These are phyloP conservation scores for Dynastes tityus DNA, from an alignment of 2,888 invertebrate species.

Conservation along the genomic window DNA sequence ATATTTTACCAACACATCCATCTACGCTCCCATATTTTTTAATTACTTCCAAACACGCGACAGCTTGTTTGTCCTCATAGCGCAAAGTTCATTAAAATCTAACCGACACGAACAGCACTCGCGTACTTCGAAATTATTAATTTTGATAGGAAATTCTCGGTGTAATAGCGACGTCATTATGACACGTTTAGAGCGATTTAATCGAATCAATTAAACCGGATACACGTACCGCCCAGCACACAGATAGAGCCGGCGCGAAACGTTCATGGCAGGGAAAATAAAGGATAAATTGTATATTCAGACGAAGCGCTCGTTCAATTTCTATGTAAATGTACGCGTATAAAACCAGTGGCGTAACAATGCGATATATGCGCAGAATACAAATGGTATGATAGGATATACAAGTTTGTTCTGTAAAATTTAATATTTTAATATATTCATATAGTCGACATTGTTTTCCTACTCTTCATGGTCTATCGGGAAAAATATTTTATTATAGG, in stretches of 20 bases:
- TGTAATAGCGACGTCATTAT: slow-evolving; percentile 41
- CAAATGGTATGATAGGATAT: no score
- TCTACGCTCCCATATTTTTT: neutral
- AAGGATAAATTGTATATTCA: slow-evolving; percentile 44
- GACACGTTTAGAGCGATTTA: slow-evolving; percentile 43
- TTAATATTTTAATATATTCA: no score
- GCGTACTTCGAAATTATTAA: slow-evolving; percentile 24
- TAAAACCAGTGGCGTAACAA: slow-evolving; percentile 27
- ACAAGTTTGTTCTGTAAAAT: no score
- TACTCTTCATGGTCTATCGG: no score
- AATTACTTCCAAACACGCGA: neutral
- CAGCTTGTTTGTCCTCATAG: neutral
- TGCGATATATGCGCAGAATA: neutral
- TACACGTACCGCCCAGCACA: neutral
- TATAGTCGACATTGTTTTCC: no score
- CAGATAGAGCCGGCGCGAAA: slow-evolving; percentile 18
- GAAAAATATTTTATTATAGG: no score
- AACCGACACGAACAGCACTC: slow-evolving; percentile 15
- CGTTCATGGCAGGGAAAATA: slow-evolving; percentile 42
- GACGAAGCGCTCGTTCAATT: slow-evolving; percentile 24
- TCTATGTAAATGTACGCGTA: slow-evolving; percentile 26
- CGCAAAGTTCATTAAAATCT: neutral
- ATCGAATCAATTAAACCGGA: slow-evolving; percentile 41
- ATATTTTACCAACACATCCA: no score
- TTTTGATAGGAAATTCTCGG: slow-evolving; percentile 24